Evolutionary conservation across 2,113 vertebrate genomes (phyloP).

Genomic region (Lophochroa leadbeateri): DNA sequence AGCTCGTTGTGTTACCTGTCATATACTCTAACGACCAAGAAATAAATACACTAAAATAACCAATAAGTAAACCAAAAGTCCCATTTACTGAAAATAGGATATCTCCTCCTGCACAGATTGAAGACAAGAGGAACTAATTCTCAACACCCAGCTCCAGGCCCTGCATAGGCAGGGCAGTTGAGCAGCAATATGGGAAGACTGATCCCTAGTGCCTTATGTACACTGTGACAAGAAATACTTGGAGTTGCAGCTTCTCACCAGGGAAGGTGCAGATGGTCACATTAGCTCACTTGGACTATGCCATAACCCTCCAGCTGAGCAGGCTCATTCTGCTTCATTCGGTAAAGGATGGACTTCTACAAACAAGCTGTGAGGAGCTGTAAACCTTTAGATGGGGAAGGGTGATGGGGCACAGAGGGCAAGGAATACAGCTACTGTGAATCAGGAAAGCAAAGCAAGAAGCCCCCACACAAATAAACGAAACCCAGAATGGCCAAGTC

Average conservation of each 20-base stretch:
- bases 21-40: background rate
- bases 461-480: background rate
- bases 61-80: background rate
- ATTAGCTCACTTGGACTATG: background rate
- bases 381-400: background rate
- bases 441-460: background rate
- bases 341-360: background rate
- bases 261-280: background rate
- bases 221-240: background rate
- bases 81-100: background rate
- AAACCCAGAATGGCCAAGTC: background rate
- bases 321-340: background rate
- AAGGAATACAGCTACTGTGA: background rate
- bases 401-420: background rate
- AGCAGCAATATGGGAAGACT: background rate
- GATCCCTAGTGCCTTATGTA: accelerated
- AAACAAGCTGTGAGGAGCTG: background rate
- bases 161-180: accelerated
- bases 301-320: background rate
- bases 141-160: too few species aligned
- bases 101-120: too few species aligned
- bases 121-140: background rate
- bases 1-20: background rate
- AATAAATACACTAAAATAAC: background rate
- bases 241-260: background rate